Evolutionary conservation across 2,113 vertebrate species (phyloP).

Genomic region (Pelecanoides urinatrix): DNA sequence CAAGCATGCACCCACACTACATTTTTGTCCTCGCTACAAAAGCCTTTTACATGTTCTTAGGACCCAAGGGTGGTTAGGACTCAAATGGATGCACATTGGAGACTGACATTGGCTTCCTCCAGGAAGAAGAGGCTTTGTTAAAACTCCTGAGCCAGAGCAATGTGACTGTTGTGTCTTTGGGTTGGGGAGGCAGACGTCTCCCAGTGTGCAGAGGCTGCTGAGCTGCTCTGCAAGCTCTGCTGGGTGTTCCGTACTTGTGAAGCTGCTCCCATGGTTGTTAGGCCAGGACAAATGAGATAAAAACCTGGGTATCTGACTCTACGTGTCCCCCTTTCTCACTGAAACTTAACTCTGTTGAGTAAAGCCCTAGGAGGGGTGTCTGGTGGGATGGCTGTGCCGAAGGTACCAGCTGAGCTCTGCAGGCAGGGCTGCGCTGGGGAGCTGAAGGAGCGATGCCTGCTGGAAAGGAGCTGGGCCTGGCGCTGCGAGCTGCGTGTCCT

Average conservation of each 20-base stretch:
- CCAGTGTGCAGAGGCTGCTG: background rate
- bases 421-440: background rate
- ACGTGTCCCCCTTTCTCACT: background rate
- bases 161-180: background rate
- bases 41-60: background rate
- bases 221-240: background rate
- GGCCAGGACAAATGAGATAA: background rate
- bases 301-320: background rate
- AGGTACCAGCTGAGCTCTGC: background rate
- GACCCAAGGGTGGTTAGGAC: background rate
- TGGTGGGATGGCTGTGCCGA: background rate
- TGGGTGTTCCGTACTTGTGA: background rate
- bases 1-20: background rate
- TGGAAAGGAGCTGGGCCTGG: background rate
- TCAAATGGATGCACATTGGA: background rate
- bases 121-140: background rate
- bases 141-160: background rate
- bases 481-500: accelerated
- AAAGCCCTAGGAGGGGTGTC: background rate
- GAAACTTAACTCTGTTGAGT: background rate
- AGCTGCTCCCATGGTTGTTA: background rate
- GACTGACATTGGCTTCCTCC: background rate
- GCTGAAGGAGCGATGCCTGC: background rate
- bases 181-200: background rate
- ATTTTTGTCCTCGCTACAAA: background rate